Evolutionary conservation across 2,797 vertebrate species (phyloP), one percentile per base, ranked within the genome.

Genomic region (Zonotrichia albicollis): DNA sequence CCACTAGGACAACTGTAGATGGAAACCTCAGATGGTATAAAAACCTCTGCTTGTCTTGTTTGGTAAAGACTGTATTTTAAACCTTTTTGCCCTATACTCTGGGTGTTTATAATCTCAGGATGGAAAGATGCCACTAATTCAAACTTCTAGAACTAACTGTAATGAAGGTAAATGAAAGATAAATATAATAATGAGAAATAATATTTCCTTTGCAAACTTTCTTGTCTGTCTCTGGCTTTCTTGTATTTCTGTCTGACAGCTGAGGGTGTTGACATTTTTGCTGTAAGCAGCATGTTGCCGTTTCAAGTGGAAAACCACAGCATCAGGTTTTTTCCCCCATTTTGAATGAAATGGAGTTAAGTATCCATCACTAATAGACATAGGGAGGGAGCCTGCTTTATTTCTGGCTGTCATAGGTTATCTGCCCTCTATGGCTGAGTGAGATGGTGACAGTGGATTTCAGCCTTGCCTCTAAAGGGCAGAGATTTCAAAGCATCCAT

Each of bases 341-440:
- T 95, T 87, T 62, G 74, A 87, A 60, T 65, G 77, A 88, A 90
- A 90, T 51, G 16, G 71, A 91, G 82, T 78, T 93, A 92, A 93
- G 34, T 73, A 70, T 73, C 85, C 1, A 0, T 90, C 87, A 58
- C 74, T 78, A 71, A 72, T 10, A 73, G 73, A 66, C 66, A n/a
- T 26, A 61, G 38, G 55, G 68, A 91, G 77, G 70, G 60, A 89
- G 51, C 77, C 80, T 94, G 78, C 51, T 46, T 83, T 60, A 42
- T 91, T 90, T 79, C 85, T 75, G 85, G 27, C 87, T 92, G 40
- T 89, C 90, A 53, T 70, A 89, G 58, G 55, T 92, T 84, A 65
- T 77, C 57, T 94, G 46, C 43, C 40, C 82, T 95, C 70, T 66
- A 0, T 80, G 81, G 62, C 77, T 72, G 80, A 90, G 13, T 30